Evolutionary conservation across 2,888 invertebrate genomes (phyloP), one percentile per base, ranked within the genome.

Genomic region (Mimumesa dahlbomi): DNA sequence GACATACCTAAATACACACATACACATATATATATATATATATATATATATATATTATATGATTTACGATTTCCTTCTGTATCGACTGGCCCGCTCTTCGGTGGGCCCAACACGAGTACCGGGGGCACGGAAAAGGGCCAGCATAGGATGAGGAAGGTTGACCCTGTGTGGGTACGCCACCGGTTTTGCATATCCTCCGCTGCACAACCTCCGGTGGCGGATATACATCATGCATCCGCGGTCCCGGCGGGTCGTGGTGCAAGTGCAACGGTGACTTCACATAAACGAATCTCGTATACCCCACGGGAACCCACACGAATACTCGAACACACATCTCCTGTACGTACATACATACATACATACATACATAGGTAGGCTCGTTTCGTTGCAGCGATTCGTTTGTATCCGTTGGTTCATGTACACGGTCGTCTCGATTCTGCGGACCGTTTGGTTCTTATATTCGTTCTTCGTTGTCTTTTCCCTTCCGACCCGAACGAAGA

Each of bases 181-280:
- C 71, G 80, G 77, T 78, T 73, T 87, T 87, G 85, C 87, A 87
- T 87, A 86, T 85, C 82, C 87, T 83, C 87, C 87, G 86, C 85
- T 85, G 82, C 82, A 83, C 74, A 77, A 54, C 83, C 84, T n/a
- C n/a, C 83, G 82, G 77, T 75, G 84, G 84, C 84, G 86, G 84
- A 85, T 88, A 88, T 87, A 87, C 85, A 87, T 78, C 78, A 78
- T 78, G 80, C 80, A 78, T 74, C 80, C 62, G 53, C 64, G 75
- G 57, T 67, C 67, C 77, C 49, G 65, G 57, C 70, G 67, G 73
- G 71, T 77, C 82, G 82, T 82, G 79, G 76, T 38, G 73, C 78
- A 78, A 78, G 80, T 78, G 80, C 80, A 80, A 77, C 77, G 71
- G 71, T 73, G 74, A 50, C 62, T 50, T 62, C 64, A 67, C 64